phyloP scores from a whole-genome alignment of 2,113 vertebrate genomes.

The Stercorarius parasiticus region DNA sequence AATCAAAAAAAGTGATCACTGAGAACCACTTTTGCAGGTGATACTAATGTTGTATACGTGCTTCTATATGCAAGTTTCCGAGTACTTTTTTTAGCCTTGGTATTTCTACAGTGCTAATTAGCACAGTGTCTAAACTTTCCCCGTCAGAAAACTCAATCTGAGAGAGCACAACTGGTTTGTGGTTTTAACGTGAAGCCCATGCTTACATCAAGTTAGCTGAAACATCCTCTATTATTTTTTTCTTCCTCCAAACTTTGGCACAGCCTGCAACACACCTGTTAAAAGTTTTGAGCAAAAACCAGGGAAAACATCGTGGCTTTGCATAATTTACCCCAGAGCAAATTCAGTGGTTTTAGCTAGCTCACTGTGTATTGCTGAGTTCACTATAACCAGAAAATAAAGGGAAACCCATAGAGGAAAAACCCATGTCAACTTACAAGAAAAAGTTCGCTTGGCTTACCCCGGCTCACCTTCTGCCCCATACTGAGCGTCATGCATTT shows the following conservation, averaged over 20 bases:
- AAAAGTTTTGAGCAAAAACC: background rate
- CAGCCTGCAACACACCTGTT: constrained; percentile 2
- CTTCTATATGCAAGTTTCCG: background rate
- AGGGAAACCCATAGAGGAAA: background rate
- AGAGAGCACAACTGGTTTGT: background rate
- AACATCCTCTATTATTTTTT: background rate
- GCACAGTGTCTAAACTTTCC: background rate
- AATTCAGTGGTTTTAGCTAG: background rate
- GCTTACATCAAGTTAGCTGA: background rate
- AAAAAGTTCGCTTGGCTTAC: background rate
- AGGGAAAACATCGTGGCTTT: constrained; percentile 1
- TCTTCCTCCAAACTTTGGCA: background rate
- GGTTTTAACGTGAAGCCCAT: background rate
- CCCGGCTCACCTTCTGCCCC: background rate
- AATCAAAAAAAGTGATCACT: background rate
- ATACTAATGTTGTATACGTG: background rate
- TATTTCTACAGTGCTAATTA: background rate
- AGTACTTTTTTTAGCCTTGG: background rate
- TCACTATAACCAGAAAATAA: background rate
- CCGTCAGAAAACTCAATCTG: background rate
- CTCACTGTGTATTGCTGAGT: background rate
- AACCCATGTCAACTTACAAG: background rate
- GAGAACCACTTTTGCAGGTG: background rate
- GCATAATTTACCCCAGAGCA: background rate
- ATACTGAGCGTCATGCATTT: background rate